Evolutionary conservation across 2,113 vertebrate species (phyloP), one percentile per base, ranked within the genome.

Genomic region (Sebastes schlegelii): DNA sequence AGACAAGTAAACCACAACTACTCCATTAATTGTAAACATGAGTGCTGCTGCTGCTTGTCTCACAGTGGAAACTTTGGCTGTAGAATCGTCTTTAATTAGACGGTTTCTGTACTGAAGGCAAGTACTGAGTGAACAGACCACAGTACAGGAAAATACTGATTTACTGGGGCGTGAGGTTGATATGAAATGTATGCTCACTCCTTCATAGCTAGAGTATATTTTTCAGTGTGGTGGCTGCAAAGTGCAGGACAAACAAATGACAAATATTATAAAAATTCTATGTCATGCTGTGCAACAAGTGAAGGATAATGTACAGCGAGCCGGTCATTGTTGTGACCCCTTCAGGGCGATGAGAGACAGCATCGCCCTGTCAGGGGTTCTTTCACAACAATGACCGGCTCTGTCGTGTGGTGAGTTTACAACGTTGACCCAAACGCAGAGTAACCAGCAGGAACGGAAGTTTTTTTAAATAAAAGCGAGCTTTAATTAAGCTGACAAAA

Each of bases 21-120:
- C 66, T 68, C 61, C 23, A 64, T 67, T 72, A 57, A 77, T 55
- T 65, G 57, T 65, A 69, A 83, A 74, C 76, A 80, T 34, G 17
- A 74, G 16, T 49, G 34, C 46, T 63, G 60, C 40, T 71, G 42
- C 54, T 77, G 42, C 69, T 81, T 16, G 34, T 70, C 64, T 74
- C 46, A 5, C 51, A 45, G 63, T 61, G 67, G 77, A 74, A 70
- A 77, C 34, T 21, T 45, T 17, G 43, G n/a, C 67, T 45, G 6
- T 26, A 63, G 43, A 51, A 72, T 67, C 51, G n/a, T 57, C 9
- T 45, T 78, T 58, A 81, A 86, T 84, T 51, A 52, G 45, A 70
- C 12, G 42, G 46, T 65, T 64, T 74, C 57, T 71, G 67, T 10
- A 16, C 58, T 12, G 2, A n/a, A 55, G 8, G 43, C 3, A 3